phyloP scores from a whole-genome alignment of 2,888 invertebrate genomes.

The Hanleya hanleyi region DNA sequence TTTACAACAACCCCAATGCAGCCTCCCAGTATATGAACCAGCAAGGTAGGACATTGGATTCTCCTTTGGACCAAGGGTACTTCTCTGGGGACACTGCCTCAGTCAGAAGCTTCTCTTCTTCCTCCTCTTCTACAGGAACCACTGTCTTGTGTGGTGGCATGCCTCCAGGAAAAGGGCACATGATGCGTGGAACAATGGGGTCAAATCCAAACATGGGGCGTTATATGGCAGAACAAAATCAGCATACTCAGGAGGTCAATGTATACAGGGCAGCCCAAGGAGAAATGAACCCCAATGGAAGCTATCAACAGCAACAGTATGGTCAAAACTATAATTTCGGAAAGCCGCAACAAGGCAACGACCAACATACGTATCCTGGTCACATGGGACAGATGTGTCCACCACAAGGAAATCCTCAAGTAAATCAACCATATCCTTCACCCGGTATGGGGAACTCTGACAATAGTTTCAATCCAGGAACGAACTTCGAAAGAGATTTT shows the following conservation, averaged over 20 bases:
- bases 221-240: slow-evolving; percentile 10
- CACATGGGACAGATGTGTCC: not conserved
- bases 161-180: not conserved
- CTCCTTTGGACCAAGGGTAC: slow-evolving; percentile 66
- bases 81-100: slow-evolving; percentile 63
- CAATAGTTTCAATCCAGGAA: slow-evolving; percentile 44
- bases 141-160: not conserved
- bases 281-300: not conserved
- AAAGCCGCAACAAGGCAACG: not conserved
- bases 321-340: not conserved
- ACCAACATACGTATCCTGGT: not conserved
- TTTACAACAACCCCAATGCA: slow-evolving; percentile 1
- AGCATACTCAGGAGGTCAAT: not conserved
- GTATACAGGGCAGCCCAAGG: not conserved
- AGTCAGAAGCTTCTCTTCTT: slow-evolving; percentile 56
- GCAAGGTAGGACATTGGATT: slow-evolving; percentile 47
- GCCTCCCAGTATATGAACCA: not conserved
- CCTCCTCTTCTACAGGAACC: slow-evolving; percentile 25
- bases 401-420: not conserved
- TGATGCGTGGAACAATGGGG: not conserved
- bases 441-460: slow-evolving; percentile 39
- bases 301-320: not conserved
- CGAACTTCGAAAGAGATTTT: slow-evolving; percentile 45
- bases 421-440: not conserved
- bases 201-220: not conserved